phyloP scores from a whole-genome alignment of 2,113 vertebrate genomes.

The Axis porcinus region DNA sequence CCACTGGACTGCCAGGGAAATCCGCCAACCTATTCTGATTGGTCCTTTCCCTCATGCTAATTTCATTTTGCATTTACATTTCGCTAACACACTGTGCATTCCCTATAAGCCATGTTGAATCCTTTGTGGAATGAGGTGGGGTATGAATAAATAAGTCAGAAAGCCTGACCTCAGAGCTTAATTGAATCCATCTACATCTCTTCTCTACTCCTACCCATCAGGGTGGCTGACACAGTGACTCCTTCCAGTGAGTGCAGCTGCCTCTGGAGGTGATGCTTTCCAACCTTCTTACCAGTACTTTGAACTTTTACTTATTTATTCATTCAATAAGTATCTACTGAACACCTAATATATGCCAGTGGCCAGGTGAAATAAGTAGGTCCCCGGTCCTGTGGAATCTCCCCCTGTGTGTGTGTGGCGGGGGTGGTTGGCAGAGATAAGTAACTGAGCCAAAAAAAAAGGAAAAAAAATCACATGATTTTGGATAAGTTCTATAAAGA shows the following conservation, averaged over 20 bases:
- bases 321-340: background rate
- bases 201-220: background rate
- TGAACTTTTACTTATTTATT: background rate
- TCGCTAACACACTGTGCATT: background rate
- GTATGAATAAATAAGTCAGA: constrained; percentile 38
- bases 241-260: background rate
- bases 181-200: background rate
- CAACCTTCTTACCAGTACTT: background rate
- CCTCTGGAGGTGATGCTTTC: background rate
- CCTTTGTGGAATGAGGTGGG: constrained; percentile 50
- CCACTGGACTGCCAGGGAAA: background rate
- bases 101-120: background rate
- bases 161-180: constrained; percentile 26
- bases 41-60: background rate
- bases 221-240: background rate
- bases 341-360: background rate
- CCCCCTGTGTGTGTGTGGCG: background rate
- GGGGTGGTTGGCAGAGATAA: background rate
- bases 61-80: constrained; percentile 11
- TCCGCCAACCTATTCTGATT: background rate
- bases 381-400: background rate
- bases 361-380: background rate
- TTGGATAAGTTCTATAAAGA: background rate
- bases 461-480: background rate
- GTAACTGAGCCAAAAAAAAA: background rate